Evolutionary conservation across 1,140 invertebrate species (phyloP).

Genomic region (Tetragonula clypearis): DNA sequence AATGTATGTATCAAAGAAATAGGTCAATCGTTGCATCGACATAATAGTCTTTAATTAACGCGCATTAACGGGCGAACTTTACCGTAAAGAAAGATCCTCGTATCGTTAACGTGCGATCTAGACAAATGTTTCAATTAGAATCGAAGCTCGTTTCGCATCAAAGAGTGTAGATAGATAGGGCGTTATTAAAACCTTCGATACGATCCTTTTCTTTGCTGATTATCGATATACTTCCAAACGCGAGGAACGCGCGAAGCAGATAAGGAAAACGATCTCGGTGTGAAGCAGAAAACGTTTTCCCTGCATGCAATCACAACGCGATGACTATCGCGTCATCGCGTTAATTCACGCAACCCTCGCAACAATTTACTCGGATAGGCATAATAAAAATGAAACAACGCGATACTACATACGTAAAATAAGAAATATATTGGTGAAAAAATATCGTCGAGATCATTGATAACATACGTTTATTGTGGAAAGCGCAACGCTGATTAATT

Average conservation of each 20-base stretch:
- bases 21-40: neutral
- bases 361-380: neutral
- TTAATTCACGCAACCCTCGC: neutral
- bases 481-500: neutral
- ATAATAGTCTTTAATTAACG: neutral
- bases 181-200: neutral
- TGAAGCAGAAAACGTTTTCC: neutral
- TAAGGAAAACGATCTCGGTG: neutral
- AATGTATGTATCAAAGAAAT: neutral
- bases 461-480: neutral
- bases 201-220: neutral
- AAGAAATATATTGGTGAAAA: neutral
- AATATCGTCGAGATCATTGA: neutral
- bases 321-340: neutral
- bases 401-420: neutral
- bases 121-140: neutral
- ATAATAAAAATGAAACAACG: neutral
- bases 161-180: neutral
- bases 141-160: neutral
- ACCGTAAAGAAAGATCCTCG: neutral
- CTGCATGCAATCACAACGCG: neutral
- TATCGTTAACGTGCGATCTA: neutral
- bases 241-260: neutral
- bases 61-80: neutral
- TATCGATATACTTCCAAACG: neutral